phyloP scores from a whole-genome alignment of 2,113 vertebrate species.

The Elephas maximus region DNA sequence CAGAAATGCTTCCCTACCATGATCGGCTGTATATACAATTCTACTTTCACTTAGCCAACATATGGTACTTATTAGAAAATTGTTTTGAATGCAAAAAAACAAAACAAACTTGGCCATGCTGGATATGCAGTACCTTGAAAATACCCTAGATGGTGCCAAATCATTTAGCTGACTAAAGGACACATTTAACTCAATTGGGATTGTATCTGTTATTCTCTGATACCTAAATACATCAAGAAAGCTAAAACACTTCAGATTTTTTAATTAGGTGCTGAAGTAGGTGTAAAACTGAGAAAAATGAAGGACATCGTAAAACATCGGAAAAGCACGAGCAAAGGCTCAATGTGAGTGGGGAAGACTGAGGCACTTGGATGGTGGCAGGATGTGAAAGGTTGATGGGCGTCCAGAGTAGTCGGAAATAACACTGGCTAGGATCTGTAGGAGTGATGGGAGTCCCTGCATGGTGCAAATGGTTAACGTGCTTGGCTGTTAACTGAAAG shows the following conservation, averaged over 20 bases:
- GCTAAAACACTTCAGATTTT: neutral
- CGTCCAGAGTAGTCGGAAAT: neutral
- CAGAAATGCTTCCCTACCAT: slow-evolving; percentile 8
- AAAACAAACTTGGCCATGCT: neutral
- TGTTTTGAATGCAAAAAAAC: slow-evolving; percentile 33
- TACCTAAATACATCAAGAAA: neutral
- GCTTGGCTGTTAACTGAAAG: too few relatives aligned
- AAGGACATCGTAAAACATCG: neutral
- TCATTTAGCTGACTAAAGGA: neutral
- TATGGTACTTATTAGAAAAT: slow-evolving; percentile 57
- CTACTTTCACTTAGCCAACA: neutral
- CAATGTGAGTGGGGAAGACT: neutral
- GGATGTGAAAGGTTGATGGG: neutral
- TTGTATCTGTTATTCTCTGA: neutral
- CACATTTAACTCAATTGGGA: neutral
- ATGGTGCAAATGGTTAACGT: neutral
- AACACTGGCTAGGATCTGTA: neutral
- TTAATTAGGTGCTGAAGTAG: neutral
- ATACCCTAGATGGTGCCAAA: slow-evolving; percentile 38
- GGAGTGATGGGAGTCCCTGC: neutral
- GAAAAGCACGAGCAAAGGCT: neutral
- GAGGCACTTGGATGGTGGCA: neutral
- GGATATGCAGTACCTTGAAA: slow-evolving; percentile 44
- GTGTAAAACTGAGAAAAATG: neutral
- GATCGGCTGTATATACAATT: neutral